Conservation (phyloP, 1,140 invertebrate species). For the Aradophagus sp. region DNA sequence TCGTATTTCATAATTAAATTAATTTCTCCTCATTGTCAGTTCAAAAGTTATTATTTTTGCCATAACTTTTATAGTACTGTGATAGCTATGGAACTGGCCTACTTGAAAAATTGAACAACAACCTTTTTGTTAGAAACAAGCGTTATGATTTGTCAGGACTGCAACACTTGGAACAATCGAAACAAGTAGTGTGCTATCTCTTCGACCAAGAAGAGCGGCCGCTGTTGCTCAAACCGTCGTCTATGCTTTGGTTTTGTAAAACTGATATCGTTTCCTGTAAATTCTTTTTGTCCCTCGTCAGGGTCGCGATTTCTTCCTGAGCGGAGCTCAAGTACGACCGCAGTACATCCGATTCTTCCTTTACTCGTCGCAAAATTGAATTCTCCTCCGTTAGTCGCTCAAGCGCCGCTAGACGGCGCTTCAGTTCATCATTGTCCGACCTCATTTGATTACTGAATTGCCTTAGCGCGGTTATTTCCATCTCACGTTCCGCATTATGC, state of each 20-base stretch:
- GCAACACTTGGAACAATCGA: conserved; percentile 79
- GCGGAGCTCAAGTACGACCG: conserved; percentile 78
- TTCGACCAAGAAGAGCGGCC: conserved; percentile 75
- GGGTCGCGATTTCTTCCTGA: conserved; percentile 81
- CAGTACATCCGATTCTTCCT: conserved; percentile 79
- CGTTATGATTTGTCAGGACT: conserved; percentile 67
- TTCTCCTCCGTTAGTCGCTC: conserved; percentile 81
- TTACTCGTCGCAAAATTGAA: conserved; percentile 75
- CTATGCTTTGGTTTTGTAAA: conserved; percentile 77
- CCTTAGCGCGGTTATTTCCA: conserved; percentile 73
- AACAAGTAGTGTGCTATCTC: conserved; percentile 81
- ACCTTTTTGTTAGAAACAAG: no score
- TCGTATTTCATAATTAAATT: no score
- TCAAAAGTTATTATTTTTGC: no score
- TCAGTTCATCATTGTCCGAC: conserved; percentile 80
- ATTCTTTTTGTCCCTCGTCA: conserved; percentile 84
- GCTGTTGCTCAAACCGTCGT: conserved; percentile 66
- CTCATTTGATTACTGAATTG: conserved; percentile 76
- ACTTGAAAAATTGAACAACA: no score
- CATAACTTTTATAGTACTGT: no score
- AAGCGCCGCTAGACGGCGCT: conserved; percentile 76
- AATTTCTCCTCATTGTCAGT: no score
- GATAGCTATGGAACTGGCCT: no score
- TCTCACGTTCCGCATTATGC: conserved; percentile 66
- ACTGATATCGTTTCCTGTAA: conserved; percentile 80